Percentiles rank a stretch among this genome's conserved stretches.
Conservation (phyloP, 2,888 invertebrate species). For the Pollenia angustigena region DNA sequence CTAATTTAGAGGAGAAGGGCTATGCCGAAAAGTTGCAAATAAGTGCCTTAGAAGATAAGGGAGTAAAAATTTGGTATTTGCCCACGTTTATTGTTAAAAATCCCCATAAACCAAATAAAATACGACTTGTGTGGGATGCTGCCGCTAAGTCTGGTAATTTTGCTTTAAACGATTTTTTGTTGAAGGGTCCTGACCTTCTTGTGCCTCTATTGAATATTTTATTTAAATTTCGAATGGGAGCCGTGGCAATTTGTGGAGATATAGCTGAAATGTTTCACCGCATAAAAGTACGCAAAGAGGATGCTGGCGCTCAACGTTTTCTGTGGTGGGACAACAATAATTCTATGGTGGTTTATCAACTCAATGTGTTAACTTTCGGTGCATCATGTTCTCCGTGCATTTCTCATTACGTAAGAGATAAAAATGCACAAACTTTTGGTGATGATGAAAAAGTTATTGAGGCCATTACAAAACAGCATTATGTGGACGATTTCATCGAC, state of each 20-base stretch:
- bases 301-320: conserved; percentile 54
- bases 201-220: conserved; percentile 44
- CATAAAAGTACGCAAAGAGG: conserved; percentile 40
- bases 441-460: neutral
- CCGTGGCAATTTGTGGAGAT: conserved; percentile 24
- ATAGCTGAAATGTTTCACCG: conserved; percentile 68
- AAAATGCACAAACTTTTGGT: conserved; percentile 16
- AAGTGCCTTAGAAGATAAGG: neutral
- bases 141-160: conserved; percentile 34
- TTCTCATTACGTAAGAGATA: conserved; percentile 45
- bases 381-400: neutral
- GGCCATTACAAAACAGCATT: conserved; percentile 38
- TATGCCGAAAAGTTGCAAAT: conserved; percentile 39
- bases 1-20: conserved; percentile 50
- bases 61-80: conserved; percentile 47
- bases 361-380: conserved; percentile 43
- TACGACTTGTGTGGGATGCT: conserved; percentile 56
- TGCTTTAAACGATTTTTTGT: conserved; percentile 48
- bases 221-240: conserved; percentile 54
- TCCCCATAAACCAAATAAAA: conserved; percentile 54
- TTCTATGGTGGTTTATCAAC: conserved; percentile 2
- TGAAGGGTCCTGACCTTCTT: conserved; percentile 47
- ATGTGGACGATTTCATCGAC: conserved; percentile 11
- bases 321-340: conserved; percentile 52
- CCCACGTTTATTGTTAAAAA: conserved; percentile 61